Evolutionary conservation across 2,888 invertebrate genomes (phyloP).

Genomic region (Diachrysia chrysitis): DNA sequence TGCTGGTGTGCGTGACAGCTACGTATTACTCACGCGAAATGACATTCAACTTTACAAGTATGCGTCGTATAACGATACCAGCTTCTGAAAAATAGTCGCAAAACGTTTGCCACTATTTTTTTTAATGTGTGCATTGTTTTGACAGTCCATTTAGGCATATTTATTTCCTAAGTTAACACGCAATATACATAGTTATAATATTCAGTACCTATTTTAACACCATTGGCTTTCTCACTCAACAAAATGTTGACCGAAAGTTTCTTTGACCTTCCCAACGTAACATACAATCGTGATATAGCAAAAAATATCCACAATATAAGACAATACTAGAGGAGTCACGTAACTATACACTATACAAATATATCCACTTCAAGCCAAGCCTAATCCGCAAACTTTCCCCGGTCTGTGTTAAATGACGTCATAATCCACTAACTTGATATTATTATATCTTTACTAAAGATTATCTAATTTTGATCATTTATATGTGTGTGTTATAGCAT

Average conservation of each 20-base stretch:
- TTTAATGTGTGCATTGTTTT: too few relatives aligned
- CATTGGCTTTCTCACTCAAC: neutral
- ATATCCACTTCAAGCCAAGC: neutral
- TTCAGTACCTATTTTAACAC: neutral
- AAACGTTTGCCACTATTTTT: too few relatives aligned
- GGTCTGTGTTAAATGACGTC: slow-evolving; percentile 24
- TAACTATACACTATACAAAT: neutral
- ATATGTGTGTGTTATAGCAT: too few relatives aligned
- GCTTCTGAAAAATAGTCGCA: too few relatives aligned
- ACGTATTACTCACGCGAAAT: too few relatives aligned
- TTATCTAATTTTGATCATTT: slow-evolving; percentile 39
- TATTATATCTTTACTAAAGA: slow-evolving; percentile 1
- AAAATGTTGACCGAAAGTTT: neutral
- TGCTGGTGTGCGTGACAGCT: too few relatives aligned
- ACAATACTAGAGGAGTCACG: slow-evolving; percentile 14
- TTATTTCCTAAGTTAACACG: too few relatives aligned
- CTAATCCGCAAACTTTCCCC: slow-evolving; percentile 37
- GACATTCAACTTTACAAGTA: too few relatives aligned
- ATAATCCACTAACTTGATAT: slow-evolving; percentile 13
- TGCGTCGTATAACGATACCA: too few relatives aligned
- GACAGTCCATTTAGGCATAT: too few relatives aligned
- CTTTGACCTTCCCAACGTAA: slow-evolving; percentile 22
- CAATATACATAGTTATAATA: neutral
- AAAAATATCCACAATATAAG: slow-evolving; percentile 12
- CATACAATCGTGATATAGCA: slow-evolving; percentile 8